phyloP scores from a whole-genome alignment of 1,140 invertebrate species.

The Paraescarpia echinospica region DNA sequence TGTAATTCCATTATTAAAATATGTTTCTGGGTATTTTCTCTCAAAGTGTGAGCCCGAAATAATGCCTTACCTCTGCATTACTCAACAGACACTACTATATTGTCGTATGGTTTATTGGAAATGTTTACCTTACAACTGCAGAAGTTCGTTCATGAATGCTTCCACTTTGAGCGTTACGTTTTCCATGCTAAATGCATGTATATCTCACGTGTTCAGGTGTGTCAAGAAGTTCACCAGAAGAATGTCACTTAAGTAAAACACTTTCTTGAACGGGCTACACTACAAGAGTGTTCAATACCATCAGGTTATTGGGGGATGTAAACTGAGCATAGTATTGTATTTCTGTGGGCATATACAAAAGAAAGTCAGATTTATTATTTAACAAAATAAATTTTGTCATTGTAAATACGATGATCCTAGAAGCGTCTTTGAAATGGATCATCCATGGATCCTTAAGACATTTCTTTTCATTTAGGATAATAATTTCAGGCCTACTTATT shows the following conservation, averaged over 20 bases:
- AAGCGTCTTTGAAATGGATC: background rate
- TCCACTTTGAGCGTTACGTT: background rate
- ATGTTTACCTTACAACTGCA: background rate
- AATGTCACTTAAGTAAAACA: background rate
- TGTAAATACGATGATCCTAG: background rate
- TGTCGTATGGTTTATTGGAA: background rate
- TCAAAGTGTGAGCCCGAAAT: no score
- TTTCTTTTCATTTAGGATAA: background rate
- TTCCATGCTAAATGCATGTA: slow-evolving; percentile 1
- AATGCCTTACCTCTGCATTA: background rate
- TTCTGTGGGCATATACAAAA: background rate
- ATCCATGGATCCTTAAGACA: background rate
- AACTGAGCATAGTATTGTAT: background rate
- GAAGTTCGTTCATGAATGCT: background rate
- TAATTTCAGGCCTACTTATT: background rate
- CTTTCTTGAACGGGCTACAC: background rate
- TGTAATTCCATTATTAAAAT: background rate
- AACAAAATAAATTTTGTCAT: background rate
- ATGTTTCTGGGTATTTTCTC: no score
- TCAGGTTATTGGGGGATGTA: background rate
- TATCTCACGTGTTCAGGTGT: background rate
- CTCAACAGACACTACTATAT: background rate
- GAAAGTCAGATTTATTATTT: background rate
- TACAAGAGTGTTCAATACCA: background rate
- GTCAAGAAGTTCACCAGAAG: background rate